Evolutionary conservation across 64 coral and sea anemone genomes (phyloP), one percentile per base, ranked within the genome.

Genomic region (Stichodactyla helianthus): DNA sequence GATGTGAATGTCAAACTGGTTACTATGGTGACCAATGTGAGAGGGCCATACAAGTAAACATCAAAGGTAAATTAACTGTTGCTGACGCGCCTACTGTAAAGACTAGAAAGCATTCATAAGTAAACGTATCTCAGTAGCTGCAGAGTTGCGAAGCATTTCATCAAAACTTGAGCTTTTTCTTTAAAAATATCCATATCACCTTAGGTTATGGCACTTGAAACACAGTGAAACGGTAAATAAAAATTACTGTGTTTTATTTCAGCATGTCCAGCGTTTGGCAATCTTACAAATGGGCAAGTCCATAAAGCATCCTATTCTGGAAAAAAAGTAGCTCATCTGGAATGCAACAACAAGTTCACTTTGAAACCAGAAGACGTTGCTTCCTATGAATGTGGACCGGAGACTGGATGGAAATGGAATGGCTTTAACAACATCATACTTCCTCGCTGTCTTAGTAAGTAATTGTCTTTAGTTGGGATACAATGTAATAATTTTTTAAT

Each of bases 321-420:
- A n/a, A 82, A 87, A 25, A 52, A 60, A 18, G n/a, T 92, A 12
- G 86, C 79, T 17, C 50, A 52, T n/a, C 52, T 92, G 70, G 51
- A 53, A 52, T 92, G 91, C 53, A 55, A 88, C 23, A 52, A 88
- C 35, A 86, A 63, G 13, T 60, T 88, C 71, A 82, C 86, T 1
- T 88, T 92, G 5, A 88, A 50, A 55, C 12, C 55, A 11, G 56
- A 55, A 52, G 91, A 86, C 9, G 83, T 88, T n/a, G 61, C 86
- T 11, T 77, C 28, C 2, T 92, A 84, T 79, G 86, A 81, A 86
- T 92, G 91, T 92, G 91, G 91, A 20, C 91, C 91, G 4, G 86
- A 92, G 58, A 92, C 91, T 50, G 63, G 62, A 23, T 92, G 91
- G 91, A 88, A 88, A 77, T 92, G 91, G 91, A 92, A 88, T 82